These are phyloP conservation scores for Papilio polyxenes DNA, from an alignment of 1,140 invertebrate species.

Conservation along the genomic window DNA sequence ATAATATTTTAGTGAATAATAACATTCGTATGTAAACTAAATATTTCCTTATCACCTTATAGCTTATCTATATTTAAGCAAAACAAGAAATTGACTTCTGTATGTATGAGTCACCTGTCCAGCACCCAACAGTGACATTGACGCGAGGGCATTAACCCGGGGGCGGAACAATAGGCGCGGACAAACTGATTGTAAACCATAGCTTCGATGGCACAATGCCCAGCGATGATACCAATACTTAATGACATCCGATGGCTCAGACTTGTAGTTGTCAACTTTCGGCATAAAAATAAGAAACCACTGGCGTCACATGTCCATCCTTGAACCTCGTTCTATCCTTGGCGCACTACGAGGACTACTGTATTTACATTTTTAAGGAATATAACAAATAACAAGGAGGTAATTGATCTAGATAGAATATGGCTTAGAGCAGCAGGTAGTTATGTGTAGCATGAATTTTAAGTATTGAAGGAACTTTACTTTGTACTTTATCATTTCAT, in stretches of 20 bases:
- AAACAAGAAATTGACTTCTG: neutral
- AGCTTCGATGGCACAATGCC: slow-evolving; percentile 6
- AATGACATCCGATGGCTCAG: neutral
- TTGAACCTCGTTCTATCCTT: too few relatives aligned
- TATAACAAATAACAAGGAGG: too few relatives aligned
- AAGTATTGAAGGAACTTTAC: too few relatives aligned
- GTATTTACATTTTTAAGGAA: too few relatives aligned
- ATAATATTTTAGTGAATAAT: neutral
- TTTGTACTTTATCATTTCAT: too few relatives aligned
- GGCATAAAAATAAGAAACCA: too few relatives aligned
- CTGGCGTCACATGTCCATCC: too few relatives aligned
- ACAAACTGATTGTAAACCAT: slow-evolving; percentile 19
- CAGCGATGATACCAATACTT: neutral
- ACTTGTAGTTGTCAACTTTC: neutral
- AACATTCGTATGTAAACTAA: neutral
- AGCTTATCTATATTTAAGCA: neutral
- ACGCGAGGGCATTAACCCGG: neutral
- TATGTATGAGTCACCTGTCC: neutral
- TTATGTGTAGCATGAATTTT: too few relatives aligned
- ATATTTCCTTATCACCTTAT: neutral
- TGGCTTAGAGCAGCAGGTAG: too few relatives aligned
- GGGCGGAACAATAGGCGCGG: slow-evolving; percentile 12
- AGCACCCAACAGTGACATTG: neutral
- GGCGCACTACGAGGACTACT: too few relatives aligned
- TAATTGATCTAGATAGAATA: too few relatives aligned